Conservation (phyloP, 2,797 vertebrate species). For the Eidolon dupreanum region DNA sequence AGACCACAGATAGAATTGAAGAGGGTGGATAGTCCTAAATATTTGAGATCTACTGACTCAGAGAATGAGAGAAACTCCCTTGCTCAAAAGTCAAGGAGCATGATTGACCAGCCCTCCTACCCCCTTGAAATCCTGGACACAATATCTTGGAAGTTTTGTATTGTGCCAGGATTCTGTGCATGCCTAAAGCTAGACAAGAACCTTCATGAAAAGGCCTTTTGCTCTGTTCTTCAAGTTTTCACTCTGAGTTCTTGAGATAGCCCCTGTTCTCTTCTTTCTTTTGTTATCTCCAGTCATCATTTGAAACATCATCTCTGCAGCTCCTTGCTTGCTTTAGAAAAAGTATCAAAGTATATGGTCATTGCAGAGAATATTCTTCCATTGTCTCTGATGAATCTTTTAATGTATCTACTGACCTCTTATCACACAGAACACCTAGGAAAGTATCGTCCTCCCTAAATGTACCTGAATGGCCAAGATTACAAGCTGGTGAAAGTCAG, state of each 20-base stretch:
- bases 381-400: slow-evolving; percentile 34
- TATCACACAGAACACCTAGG: not conserved
- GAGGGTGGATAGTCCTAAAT: not conserved
- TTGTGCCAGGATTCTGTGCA: too few relatives aligned
- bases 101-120: not conserved
- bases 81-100: not conserved
- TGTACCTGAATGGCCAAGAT: rapidly evolving
- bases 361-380: not conserved
- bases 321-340: not conserved
- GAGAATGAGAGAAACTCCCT: not conserved
- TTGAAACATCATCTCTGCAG: not conserved
- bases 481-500: not conserved
- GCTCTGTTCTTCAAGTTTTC: not conserved
- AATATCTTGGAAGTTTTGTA: not conserved
- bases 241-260: not conserved
- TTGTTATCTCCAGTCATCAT: not conserved
- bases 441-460: not conserved
- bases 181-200: not conserved
- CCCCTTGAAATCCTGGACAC: not conserved
- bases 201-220: not conserved
- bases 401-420: slow-evolving; percentile 22
- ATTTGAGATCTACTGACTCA: not conserved
- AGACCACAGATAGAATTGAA: not conserved
- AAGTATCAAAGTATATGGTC: not conserved
- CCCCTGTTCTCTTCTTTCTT: not conserved